Base-by-base conservation (phyloP, 2,797 vertebrate species). In the Eospalax fontanierii region DNA sequence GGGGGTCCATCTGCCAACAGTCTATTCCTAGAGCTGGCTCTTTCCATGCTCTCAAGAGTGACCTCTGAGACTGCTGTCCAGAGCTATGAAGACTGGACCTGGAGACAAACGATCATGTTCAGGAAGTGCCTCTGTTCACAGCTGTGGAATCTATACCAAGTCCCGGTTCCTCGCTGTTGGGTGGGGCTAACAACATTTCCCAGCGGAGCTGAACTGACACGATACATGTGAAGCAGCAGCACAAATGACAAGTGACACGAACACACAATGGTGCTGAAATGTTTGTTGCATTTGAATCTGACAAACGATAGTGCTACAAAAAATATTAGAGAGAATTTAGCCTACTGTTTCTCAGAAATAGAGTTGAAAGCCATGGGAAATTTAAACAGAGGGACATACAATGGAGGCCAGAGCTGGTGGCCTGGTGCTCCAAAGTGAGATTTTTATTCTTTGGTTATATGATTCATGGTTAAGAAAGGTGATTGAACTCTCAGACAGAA, bases 261-360 rank as follows among this genome's bases (percentile, higher is more conserved):
- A 91, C 1, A 75, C 35, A 15, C 81, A 84, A 68, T 50, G 57
- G 63, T 84, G n/a, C 61, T 54, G 50, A 24, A 89, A 73, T 73
- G 22, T 57, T 46, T 46, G 46, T 18, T 96, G 46, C 59, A 70
- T 88, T 59, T 84, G 83, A 92, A 59, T 89, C 28, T 70, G 66
- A 96, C n/a, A 83, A 87, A 65, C 63, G 70, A 59, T 2, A 75
- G 57, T 66, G 90, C 61, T n/a, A 89, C 75, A 76, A 86, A 89
- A 75, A 75, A 89, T 89, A 91, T 86, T 81, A 74, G 74, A 74
- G 24, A 88, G 74, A 79, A 66, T 90, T 46, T 70, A 76, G 74
- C 28, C 40, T 43, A 8, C 81, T 84, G 35, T 83, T 81, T 94
- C 85, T 83, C 75, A 89, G 92, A 89, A 88, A 87, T 21, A 86